Base-by-base conservation (phyloP, 92 coral and sea anemone species). In the Epizoanthus fatuus region DNA sequence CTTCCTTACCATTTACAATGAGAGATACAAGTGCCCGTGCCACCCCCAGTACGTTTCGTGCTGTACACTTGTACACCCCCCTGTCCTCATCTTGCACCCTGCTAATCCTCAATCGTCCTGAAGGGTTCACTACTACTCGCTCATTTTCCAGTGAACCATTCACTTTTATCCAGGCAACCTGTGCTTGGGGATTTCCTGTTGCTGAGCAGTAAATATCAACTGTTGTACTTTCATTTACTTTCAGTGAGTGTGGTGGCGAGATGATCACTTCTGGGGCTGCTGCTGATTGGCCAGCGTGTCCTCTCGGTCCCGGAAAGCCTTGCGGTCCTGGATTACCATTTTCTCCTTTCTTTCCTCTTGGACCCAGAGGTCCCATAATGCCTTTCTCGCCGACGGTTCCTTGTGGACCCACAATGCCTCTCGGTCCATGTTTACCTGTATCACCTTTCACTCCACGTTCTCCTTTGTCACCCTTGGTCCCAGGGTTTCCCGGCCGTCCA, bases 401-500 rank as follows among this genome's bases (percentile, higher is more conserved):
- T n/a, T n/a, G n/a, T n/a, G n/a, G n/a, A n/a, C n/a, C n/a, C n/a
- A n/a, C n/a, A n/a, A n/a, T n/a, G n/a, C n/a, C n/a, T n/a, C n/a
- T n/a, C n/a, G n/a, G n/a, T n/a, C n/a, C 69, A 38, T 29, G 69
- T 10, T 29, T 63, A 63, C 69, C 69, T 8, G 15, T 14, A 25
- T 63, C 20, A 29, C 69, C 69, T 63, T 63, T 63, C 39, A 5
- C 14, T 29, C 69, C 69, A 16, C 10, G 16, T 0, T 29, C 69
- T 22, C 69, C 69, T 29, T 63, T 63, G 25, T 63, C 69, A 63
- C 69, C 69, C 69, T 63, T 63, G 69, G 44, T 25, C 42, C 69
- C 69, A 63, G 69, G 69, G 14, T 13, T 63, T 25, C 69, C 69
- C 44, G 69, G 42, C 29, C 69, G 69, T 25, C 69, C 69, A 63